Evolutionary conservation across 2,113 vertebrate species (phyloP), one percentile per base, ranked within the genome.

Genomic region (Rhinogobius similis): DNA sequence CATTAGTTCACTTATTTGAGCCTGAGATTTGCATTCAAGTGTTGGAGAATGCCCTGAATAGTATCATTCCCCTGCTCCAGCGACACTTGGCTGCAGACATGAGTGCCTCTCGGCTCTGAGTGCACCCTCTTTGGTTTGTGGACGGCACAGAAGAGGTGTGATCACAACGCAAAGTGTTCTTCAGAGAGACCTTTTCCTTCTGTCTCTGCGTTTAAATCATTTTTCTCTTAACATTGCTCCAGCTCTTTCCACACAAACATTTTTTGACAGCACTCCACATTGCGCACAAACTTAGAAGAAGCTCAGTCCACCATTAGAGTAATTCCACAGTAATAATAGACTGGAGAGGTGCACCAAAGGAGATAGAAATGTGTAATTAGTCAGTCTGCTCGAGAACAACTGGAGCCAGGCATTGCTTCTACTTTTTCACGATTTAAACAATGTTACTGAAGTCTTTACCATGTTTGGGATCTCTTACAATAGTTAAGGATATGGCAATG

Each of bases 11-110:
- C 55, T 63, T 53, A 66, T 78, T 73, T 84, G 24, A 80, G 73
- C 56, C 27, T 76, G 58, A 38, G 55, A 83, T 82, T 78, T 78
- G 64, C 77, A 75, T 82, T 39, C 68, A 29, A 68, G 69, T 74
- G 32, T 13, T 76, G 64, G 73, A 65, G 32, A 46, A 61, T 50
- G 66, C 67, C 77, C 62, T 70, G 27, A 7, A 24, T 74, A 32
- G 61, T 65, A 59, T 44, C 71, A 46, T 73, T 67, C 73, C 56
- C 44, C 38, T 52, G 68, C 68, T 76, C 64, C 46, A 13, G 61
- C 20, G 16, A 76, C 58, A 70, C 76, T 82, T 74, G 21, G 67
- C 68, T 70, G 71, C 59, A 88, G 72, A 82, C 61, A 67, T 20
- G 5, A 67, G 73, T 55, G 65, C 67, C 67, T 65, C 44, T 21